phyloP scores from a whole-genome alignment of 2,113 vertebrate genomes.

The Octodon degus region DNA sequence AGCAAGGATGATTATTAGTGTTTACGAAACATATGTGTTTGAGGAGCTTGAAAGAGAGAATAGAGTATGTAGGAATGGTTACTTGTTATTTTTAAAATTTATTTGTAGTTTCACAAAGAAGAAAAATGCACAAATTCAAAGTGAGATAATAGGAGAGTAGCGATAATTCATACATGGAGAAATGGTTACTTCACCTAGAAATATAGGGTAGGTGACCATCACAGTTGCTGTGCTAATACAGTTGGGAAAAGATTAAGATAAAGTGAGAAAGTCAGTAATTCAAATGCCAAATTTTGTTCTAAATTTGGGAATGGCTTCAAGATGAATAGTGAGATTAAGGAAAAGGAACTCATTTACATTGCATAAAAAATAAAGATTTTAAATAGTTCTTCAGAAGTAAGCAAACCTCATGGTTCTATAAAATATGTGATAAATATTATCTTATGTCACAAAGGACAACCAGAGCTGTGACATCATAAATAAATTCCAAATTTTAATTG shows the following conservation, averaged over 20 bases:
- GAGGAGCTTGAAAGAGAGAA: neutral
- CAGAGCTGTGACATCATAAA: neutral
- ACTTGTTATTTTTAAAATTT: neutral
- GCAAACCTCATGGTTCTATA: neutral
- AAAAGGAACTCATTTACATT: neutral
- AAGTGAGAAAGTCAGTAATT: neutral
- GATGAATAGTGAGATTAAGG: neutral
- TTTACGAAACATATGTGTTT: neutral
- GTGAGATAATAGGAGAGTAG: neutral
- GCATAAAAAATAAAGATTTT: neutral
- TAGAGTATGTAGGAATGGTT: neutral
- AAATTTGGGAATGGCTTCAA: neutral
- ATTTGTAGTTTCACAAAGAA: neutral
- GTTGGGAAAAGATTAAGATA: neutral
- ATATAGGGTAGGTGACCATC: fast-evolving
- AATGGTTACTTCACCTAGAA: neutral
- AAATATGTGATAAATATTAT: neutral
- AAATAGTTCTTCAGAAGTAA: neutral
- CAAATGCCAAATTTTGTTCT: neutral
- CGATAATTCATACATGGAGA: neutral
- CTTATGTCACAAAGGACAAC: neutral
- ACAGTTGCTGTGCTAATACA: neutral
- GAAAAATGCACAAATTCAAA: neutral
- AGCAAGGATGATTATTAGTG: neutral
- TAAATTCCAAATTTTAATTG: neutral